These are phyloP conservation scores for Lycaon pictus DNA, from an alignment of 2,113 vertebrate genomes.

Conservation along the genomic window DNA sequence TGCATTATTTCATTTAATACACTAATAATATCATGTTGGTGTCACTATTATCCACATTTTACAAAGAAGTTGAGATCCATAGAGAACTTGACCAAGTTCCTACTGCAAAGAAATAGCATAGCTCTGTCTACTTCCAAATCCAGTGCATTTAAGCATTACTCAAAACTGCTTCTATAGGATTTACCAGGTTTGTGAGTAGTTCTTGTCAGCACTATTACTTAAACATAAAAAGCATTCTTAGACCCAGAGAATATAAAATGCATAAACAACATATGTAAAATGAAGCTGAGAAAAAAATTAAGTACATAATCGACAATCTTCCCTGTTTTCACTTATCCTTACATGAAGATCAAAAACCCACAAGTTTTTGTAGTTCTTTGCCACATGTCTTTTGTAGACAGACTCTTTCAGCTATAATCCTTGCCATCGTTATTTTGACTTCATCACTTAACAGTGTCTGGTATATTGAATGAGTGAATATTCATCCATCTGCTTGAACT, in stretches of 20 bases:
- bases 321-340: neutral
- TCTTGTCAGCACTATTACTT: neutral
- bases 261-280: neutral
- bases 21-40: neutral
- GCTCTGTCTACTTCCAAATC: neutral
- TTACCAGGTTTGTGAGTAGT: neutral
- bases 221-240: neutral
- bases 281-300: constrained; percentile 7
- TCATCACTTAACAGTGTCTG: constrained; percentile 12
- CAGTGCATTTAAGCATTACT: neutral
- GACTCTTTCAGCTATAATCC: neutral
- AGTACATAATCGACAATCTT: neutral
- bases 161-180: neutral
- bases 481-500: neutral
- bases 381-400: neutral
- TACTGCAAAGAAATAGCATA: neutral
- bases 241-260: neutral
- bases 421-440: constrained; percentile 25
- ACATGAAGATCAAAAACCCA: neutral
- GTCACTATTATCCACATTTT: neutral
- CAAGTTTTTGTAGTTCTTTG: neutral
- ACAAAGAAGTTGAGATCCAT: neutral
- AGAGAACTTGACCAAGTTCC: neutral
- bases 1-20: neutral
- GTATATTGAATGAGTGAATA: neutral